A percentile compares a stretch with the other conserved stretches of the same genome.
phyloP scores from a whole-genome alignment of 2,797 vertebrate species.

The Eulemur albifrons region DNA sequence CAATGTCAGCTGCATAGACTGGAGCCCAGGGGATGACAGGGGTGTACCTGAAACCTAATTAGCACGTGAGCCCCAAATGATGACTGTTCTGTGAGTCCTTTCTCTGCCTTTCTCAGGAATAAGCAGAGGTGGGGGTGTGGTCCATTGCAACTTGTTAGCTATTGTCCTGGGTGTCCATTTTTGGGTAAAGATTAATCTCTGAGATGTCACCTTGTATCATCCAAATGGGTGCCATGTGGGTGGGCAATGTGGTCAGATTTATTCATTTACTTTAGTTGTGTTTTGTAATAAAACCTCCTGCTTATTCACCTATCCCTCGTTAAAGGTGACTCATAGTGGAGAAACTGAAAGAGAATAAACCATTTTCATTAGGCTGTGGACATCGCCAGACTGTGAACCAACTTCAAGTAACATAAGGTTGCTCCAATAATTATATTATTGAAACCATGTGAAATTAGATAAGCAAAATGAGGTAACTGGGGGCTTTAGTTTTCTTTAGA shows the following conservation, averaged over 20 bases:
- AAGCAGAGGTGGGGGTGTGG: neutral
- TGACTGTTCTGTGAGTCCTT: neutral
- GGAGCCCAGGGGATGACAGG: neutral
- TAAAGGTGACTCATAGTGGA: slow-evolving; percentile 60
- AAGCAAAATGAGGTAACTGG: neutral
- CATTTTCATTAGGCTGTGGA: neutral
- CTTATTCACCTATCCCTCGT: slow-evolving; percentile 46
- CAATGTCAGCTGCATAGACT: neutral
- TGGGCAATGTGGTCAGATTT: slow-evolving; percentile 5
- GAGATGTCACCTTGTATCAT: neutral
- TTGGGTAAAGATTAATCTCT: neutral
- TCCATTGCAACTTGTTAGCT: neutral
- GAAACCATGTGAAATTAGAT: neutral
- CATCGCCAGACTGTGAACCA: neutral
- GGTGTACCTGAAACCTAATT: neutral
- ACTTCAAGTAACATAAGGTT: neutral
- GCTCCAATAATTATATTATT: neutral
- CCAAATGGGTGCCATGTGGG: neutral
- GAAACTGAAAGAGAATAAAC: slow-evolving; percentile 54
- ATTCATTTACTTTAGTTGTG: slow-evolving; percentile 25
- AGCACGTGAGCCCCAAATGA: rapidly evolving
- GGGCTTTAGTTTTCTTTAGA: neutral
- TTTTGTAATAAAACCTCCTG: slow-evolving; percentile 52
- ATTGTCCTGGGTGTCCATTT: neutral
- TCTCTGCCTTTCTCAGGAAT: neutral